Percentiles rank a stretch among this genome's conserved stretches.
Evolutionary conservation across 2,797 vertebrate genomes (phyloP).

Genomic region (Squalus acanthias): DNA sequence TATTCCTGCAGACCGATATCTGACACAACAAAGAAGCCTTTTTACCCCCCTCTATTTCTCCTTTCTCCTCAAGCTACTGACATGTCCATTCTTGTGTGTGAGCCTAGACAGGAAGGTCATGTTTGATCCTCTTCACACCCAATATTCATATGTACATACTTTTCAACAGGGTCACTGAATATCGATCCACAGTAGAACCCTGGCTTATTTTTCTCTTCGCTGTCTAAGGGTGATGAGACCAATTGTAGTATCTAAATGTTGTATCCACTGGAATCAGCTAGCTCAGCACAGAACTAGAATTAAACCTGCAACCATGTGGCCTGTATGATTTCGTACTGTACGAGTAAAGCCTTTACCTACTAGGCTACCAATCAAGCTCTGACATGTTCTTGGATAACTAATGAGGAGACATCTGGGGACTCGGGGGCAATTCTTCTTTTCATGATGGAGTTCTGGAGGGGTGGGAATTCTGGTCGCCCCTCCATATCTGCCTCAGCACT

Average conservation of each 20-base stretch:
- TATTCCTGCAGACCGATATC: neutral
- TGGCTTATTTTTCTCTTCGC: neutral
- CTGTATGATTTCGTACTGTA: neutral
- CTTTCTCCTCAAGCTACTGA: neutral
- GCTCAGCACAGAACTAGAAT: neutral
- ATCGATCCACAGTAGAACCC: neutral
- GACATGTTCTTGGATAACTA: neutral
- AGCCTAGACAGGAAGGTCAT: neutral
- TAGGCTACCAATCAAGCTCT: neutral
- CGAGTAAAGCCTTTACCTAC: neutral
- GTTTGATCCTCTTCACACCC: neutral
- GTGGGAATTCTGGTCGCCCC: no score
- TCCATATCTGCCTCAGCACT: no score
- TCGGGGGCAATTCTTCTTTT: neutral
- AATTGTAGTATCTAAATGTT: neutral
- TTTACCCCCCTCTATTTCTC: neutral
- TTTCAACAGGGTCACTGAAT: neutral
- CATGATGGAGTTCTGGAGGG: no score
- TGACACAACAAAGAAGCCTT: neutral
- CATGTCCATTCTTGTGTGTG: neutral
- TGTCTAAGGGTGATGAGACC: neutral
- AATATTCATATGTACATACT: neutral
- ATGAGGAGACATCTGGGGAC: neutral
- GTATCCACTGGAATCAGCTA: neutral
- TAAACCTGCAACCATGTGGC: neutral